Base-by-base conservation (phyloP, 2,113 vertebrate species). In the Zapus hudsonius region DNA sequence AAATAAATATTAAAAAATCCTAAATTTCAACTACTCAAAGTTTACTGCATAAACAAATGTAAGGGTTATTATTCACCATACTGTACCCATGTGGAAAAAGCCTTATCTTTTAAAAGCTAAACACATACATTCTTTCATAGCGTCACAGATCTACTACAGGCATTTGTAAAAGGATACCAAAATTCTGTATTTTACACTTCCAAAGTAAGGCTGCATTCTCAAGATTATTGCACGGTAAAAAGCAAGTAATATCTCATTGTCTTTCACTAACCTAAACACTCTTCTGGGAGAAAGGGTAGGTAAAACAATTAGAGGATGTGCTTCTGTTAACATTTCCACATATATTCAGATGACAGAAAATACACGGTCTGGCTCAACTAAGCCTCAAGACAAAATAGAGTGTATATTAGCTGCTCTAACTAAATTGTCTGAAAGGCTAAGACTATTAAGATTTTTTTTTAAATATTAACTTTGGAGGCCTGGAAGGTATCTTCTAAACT, bases 91-190 rank as follows among this genome's bases (percentile, higher is more conserved):
- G 55, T 1, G 92, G 55, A 61, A 91, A 95, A 91, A 29, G n/a
- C 13, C 94, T 96, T 97, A 94, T 91, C 91, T 96, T 94, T 85
- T 25, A 94, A 96, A 93, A 86, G 40, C 19, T 90, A 82, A 15
- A 72, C 94, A 95, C n/a, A n/a, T n/a, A n/a, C n/a, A n/a, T n/a
- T n/a, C n/a, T 11, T 79, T 93, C 33, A 63, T 2, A 38, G 6
- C 80, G 84, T 44, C 70, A 88, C 29, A 76, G 36, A 86, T n/a
- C 74, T 85, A 84, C 66, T 80, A 89, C 29, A 86, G 15, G 59
- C 12, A 93, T 36, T 79, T 66, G 0, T 38, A 93, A 83, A 33
- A 83, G 36, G 17, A 64, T 16, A 84, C 11, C 61, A 67, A 94
- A 80, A 73, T 31, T 73, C 27, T 82, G 33, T 84, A 91, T 47